Evolutionary conservation across 2,888 invertebrate species (phyloP).

Genomic region (Bombylius discolor): DNA sequence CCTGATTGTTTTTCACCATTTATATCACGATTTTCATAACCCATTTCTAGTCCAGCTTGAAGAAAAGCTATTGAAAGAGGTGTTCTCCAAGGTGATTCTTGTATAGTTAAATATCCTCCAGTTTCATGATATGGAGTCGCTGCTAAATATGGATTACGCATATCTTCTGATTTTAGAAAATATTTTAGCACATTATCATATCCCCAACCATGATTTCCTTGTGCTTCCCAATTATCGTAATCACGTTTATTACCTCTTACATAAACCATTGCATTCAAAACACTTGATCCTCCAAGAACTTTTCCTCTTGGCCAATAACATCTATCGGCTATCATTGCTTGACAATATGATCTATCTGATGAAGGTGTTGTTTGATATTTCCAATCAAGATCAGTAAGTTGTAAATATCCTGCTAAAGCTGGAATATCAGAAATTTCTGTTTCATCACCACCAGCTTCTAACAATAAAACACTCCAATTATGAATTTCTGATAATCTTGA

Average conservation of each 20-base stretch:
- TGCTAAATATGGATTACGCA: slow-evolving; percentile 68
- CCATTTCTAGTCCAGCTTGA: slow-evolving; percentile 69
- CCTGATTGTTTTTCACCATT: slow-evolving; percentile 75
- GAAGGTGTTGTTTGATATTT: slow-evolving; percentile 78
- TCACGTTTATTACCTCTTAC: slow-evolving; percentile 76
- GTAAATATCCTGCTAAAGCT: slow-evolving; percentile 68
- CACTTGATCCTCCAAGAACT: slow-evolving; percentile 76
- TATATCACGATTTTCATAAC: slow-evolving; percentile 66
- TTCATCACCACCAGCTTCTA: slow-evolving; percentile 82
- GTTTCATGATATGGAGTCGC: slow-evolving; percentile 60
- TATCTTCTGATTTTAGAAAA: slow-evolving; percentile 78
- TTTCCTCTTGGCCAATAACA: slow-evolving; percentile 91
- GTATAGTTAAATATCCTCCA: slow-evolving; percentile 72
- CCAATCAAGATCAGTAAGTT: slow-evolving; percentile 82
- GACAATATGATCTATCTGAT: slow-evolving; percentile 63
- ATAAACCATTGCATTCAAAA: slow-evolving; percentile 85
- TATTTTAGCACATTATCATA: slow-evolving; percentile 70
- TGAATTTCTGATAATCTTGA: slow-evolving; percentile 66
- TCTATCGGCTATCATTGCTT: slow-evolving; percentile 74
- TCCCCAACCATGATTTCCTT: slow-evolving; percentile 79
- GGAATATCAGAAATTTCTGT: slow-evolving; percentile 82
- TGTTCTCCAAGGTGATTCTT: slow-evolving; percentile 72
- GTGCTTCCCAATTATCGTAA: slow-evolving; percentile 73
- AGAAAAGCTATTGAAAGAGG: slow-evolving; percentile 71
- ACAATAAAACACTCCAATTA: slow-evolving; percentile 68